These are phyloP conservation scores for Paraescarpia echinospica DNA, from an alignment of 1,140 invertebrate genomes.

Conservation along the genomic window DNA sequence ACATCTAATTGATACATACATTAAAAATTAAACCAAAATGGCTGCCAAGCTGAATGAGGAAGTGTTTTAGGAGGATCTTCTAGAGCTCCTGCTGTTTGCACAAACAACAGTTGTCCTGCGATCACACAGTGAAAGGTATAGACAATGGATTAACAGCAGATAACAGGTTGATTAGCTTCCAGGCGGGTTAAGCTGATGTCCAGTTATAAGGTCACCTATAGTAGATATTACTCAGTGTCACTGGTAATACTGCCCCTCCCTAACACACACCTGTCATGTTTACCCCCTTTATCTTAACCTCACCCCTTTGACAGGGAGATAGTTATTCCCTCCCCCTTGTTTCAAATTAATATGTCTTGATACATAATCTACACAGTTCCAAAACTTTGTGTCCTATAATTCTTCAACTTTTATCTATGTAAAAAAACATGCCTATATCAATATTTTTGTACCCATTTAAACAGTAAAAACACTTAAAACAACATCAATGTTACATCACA, in stretches of 20 bases:
- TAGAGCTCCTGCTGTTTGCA: neutral
- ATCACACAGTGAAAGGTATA: neutral
- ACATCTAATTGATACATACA: too few species aligned
- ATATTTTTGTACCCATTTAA: too few species aligned
- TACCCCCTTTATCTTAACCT: neutral
- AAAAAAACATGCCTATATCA: too few species aligned
- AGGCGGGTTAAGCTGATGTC: neutral
- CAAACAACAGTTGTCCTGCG: neutral
- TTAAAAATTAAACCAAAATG: neutral
- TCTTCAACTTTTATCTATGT: too few species aligned
- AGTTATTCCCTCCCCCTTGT: too few species aligned
- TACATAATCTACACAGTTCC: too few species aligned
- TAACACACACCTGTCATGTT: neutral
- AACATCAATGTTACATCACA: too few species aligned
- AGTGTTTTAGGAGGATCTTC: neutral
- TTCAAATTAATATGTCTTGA: too few species aligned
- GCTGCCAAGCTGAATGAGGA: neutral
- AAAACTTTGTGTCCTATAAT: too few species aligned
- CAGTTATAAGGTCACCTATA: neutral
- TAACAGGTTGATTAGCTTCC: neutral
- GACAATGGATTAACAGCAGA: neutral
- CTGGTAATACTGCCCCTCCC: neutral
- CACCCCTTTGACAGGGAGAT: too few species aligned
- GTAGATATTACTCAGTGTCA: neutral
- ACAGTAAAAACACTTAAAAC: too few species aligned